Evolutionary conservation across 92 coral and sea anemone species (phyloP).

Genomic region (Porites cylindrica): DNA sequence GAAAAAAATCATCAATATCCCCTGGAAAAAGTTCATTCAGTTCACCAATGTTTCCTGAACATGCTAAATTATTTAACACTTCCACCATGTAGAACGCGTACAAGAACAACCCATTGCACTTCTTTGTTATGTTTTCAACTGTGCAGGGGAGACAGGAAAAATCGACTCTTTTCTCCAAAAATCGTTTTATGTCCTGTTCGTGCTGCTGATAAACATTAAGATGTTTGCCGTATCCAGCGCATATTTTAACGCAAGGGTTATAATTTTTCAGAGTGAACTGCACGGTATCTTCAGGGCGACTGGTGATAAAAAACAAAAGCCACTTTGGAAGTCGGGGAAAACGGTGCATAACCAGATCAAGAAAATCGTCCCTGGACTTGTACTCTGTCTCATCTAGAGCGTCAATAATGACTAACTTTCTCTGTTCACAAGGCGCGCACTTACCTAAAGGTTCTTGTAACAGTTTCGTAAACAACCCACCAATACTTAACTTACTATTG

Average conservation of each 20-base stretch:
- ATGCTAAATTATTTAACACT: too few relatives aligned
- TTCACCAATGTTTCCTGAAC: too few relatives aligned
- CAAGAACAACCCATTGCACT: too few relatives aligned
- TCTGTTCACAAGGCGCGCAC: not conserved
- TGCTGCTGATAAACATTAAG: not conserved
- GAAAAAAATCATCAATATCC: too few relatives aligned
- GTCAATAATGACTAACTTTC: conserved; percentile 59
- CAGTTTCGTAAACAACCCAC: conserved; percentile 58
- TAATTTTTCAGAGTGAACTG: conserved; percentile 17
- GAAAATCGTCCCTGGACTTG: conserved; percentile 58
- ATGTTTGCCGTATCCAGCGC: conserved; percentile 11
- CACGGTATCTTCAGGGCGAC: conserved; percentile 63
- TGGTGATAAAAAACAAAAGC: conserved; percentile 69
- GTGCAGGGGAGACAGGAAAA: too few relatives aligned
- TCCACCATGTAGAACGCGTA: too few relatives aligned
- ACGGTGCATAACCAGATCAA: conserved; percentile 38
- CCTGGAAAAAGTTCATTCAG: too few relatives aligned
- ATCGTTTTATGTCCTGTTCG: conserved; percentile 10
- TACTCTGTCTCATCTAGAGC: conserved; percentile 68
- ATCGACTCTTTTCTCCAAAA: conserved; percentile 10
- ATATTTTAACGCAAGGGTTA: conserved; percentile 20
- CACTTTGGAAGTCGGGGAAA: conserved; percentile 69
- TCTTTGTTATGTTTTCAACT: too few relatives aligned
- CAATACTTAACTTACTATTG: conserved; percentile 36
- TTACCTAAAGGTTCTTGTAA: conserved; percentile 61